Conservation (phyloP, 2,888 invertebrate genomes). For the Andrena chrysosceles region DNA sequence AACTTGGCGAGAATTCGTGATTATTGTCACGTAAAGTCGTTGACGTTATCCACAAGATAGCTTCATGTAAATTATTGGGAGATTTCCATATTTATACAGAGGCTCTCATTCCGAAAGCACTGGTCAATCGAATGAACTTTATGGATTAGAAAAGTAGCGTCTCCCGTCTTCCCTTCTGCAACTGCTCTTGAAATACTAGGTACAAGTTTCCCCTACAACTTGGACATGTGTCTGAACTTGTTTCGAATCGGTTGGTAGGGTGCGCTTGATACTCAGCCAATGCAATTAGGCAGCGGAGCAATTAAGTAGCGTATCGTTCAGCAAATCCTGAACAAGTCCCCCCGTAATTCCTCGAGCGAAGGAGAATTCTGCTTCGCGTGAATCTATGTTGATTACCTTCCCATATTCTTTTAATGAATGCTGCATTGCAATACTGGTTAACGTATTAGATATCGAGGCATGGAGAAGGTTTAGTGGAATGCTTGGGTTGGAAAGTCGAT, state of each 20-base stretch:
- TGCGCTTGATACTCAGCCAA: constrained; percentile 51
- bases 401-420: not conserved
- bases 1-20: constrained; percentile 2
- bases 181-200: no score
- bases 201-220: no score
- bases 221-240: constrained; percentile 15
- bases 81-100: not conserved
- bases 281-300: constrained; percentile 44
- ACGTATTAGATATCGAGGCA: no score
- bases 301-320: constrained; percentile 38
- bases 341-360: not conserved
- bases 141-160: no score
- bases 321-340: constrained; percentile 38
- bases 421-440: no score
- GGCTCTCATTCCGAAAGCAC: not conserved
- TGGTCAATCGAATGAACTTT: not conserved
- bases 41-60: not conserved
- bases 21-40: constrained; percentile 19
- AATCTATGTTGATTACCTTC: not conserved
- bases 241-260: constrained; percentile 20
- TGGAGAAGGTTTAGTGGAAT: no score
- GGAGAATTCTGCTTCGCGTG: constrained; percentile 18
- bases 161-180: no score
- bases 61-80: not conserved
- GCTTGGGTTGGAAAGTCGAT: not conserved